phyloP scores from a whole-genome alignment of 2,113 vertebrate genomes.

The Emydura subglobosa region DNA sequence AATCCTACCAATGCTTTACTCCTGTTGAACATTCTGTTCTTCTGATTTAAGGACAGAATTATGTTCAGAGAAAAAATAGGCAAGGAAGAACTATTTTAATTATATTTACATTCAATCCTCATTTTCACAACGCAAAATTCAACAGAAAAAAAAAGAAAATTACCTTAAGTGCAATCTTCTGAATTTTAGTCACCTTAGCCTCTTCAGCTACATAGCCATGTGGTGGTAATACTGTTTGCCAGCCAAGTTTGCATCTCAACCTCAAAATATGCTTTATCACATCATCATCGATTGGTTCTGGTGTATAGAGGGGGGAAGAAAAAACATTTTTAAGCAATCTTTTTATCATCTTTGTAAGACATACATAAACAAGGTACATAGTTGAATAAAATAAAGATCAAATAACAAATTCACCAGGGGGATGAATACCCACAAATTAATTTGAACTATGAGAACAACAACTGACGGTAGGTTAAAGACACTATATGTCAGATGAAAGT shows the following conservation, averaged over 20 bases:
- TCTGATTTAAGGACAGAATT: not conserved
- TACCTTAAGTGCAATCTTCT: conserved; percentile 53
- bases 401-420: not conserved
- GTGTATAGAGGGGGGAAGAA: not conserved
- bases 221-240: conserved; percentile 52
- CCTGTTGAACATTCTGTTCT: not conserved
- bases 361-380: not conserved
- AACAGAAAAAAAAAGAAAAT: not conserved
- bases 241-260: conserved; percentile 73
- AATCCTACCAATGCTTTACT: not conserved
- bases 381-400: not conserved
- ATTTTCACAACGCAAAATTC: not conserved
- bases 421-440: not conserved
- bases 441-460: not conserved
- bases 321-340: not conserved
- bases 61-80: not conserved
- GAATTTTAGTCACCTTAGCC: not conserved
- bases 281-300: conserved; percentile 72
- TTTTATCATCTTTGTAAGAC: not conserved
- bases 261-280: conserved; percentile 70
- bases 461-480: not conserved
- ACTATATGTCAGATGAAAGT: not conserved
- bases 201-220: not conserved
- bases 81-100: not conserved
- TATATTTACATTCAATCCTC: not conserved